Evolutionary conservation across 1,140 invertebrate genomes (phyloP).

Genomic region (Ephestia elutella): DNA sequence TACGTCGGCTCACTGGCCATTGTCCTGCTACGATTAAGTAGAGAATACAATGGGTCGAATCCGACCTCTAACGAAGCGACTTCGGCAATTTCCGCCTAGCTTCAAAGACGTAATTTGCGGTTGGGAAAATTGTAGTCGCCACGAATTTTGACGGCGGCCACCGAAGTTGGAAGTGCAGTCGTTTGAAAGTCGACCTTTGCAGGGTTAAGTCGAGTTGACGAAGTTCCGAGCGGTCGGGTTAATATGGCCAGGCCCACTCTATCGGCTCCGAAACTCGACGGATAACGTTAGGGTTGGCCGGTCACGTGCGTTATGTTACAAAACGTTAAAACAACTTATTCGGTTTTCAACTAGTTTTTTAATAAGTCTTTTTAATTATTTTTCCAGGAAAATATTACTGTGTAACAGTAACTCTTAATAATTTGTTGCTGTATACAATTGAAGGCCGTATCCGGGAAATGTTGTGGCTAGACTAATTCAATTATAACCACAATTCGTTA

Average conservation of each 20-base stretch:
- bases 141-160: constrained; percentile 45
- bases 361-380: too few relatives aligned
- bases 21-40: constrained; percentile 57
- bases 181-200: constrained; percentile 45
- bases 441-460: too few relatives aligned
- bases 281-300: background rate
- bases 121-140: constrained; percentile 52
- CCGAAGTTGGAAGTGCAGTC: constrained; percentile 34
- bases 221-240: constrained; percentile 28
- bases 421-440: too few relatives aligned
- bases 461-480: background rate
- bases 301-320: background rate
- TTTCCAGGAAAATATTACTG: too few relatives aligned
- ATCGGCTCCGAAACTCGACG: constrained; percentile 16
- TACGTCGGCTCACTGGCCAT: constrained; percentile 60
- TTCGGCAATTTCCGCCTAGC: constrained; percentile 57
- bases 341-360: background rate
- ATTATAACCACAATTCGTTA: background rate
- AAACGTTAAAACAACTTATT: background rate
- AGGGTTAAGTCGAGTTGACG: constrained; percentile 26
- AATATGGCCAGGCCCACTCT: constrained; percentile 27
- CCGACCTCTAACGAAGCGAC: constrained; percentile 66
- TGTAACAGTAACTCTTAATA: too few relatives aligned
- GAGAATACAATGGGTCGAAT: constrained; percentile 59
- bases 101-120: constrained; percentile 71